Evolutionary conservation across 1,140 invertebrate genomes (phyloP).

Genomic region (Aphidius gifuensis): DNA sequence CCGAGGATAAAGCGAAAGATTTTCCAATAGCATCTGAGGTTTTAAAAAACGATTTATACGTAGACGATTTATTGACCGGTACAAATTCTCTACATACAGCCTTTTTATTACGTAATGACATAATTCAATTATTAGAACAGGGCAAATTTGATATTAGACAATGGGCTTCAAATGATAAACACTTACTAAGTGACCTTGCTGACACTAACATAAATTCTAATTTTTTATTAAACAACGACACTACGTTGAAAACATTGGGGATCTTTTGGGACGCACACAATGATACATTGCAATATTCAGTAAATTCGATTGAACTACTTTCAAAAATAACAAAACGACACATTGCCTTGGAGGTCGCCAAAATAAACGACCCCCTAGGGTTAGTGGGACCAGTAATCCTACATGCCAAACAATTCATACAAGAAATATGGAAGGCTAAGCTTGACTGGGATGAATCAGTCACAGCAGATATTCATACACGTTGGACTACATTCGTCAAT

Average conservation of each 20-base stretch:
- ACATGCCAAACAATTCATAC: slow-evolving; percentile 39
- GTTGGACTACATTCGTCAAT: slow-evolving; percentile 26
- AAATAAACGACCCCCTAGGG: slow-evolving; percentile 41
- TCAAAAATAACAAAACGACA: slow-evolving; percentile 29
- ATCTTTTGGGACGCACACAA: slow-evolving; percentile 33
- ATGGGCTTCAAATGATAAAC: slow-evolving; percentile 2
- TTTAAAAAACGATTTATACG: slow-evolving; percentile 32
- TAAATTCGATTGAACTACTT: neutral
- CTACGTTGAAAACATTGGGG: slow-evolving; percentile 31
- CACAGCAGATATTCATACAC: slow-evolving; percentile 18
- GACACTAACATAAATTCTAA: neutral
- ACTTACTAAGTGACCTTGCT: neutral
- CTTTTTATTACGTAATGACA: neutral
- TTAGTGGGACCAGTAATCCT: slow-evolving; percentile 39
- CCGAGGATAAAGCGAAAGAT: slow-evolving; percentile 13
- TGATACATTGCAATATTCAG: slow-evolving; percentile 25
- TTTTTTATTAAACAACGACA: neutral
- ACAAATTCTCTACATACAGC: slow-evolving; percentile 16
- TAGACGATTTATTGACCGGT: slow-evolving; percentile 39
- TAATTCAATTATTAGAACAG: neutral
- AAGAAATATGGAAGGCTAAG: slow-evolving; percentile 34
- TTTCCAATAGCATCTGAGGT: slow-evolving; percentile 16
- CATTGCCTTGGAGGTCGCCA: slow-evolving; percentile 35
- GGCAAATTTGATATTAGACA: neutral
- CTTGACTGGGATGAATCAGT: slow-evolving; percentile 40